These are phyloP conservation scores for Caenorhabditis imperialis DNA, from an alignment of 2,888 invertebrate species.

Conservation along the genomic window DNA sequence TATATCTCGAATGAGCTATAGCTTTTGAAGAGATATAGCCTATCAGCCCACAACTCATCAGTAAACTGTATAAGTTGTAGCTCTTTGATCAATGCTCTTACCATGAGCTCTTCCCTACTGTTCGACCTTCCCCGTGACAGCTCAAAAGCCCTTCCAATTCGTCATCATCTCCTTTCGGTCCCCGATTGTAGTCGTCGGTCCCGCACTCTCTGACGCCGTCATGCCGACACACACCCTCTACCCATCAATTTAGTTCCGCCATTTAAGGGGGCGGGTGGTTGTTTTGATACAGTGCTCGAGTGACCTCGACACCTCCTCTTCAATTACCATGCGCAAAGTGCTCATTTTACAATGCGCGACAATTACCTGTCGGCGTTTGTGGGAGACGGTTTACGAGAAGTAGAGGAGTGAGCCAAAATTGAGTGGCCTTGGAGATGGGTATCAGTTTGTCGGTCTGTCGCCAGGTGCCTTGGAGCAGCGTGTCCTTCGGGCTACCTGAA, in stretches of 20 bases:
- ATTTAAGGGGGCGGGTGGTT: conserved; percentile 7
- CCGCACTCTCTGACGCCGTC: conserved; percentile 45
- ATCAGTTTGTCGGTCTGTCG: too few species aligned
- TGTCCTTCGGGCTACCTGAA: conserved; percentile 28
- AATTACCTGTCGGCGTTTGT: conserved; percentile 6
- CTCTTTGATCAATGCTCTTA: too few species aligned
- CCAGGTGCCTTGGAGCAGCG: conserved; percentile 21
- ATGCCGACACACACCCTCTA: conserved; percentile 42
- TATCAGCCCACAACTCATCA: too few species aligned
- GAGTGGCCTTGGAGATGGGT: too few species aligned
- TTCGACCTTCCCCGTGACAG: too few species aligned
- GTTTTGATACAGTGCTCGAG: conserved; percentile 49
- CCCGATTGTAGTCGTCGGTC: conserved; percentile 47
- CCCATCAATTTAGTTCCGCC: conserved; percentile 50
- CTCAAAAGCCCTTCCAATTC: too few species aligned
- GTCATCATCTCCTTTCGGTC: conserved; percentile 44
- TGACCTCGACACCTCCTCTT: conserved; percentile 39
- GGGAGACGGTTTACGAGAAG: conserved; percentile 12
- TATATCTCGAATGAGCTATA: too few species aligned
- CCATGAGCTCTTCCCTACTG: too few species aligned
- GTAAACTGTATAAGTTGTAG: too few species aligned
- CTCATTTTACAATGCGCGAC: conserved; percentile 38
- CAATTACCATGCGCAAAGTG: conserved; percentile 48
- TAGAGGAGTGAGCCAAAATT: conserved; percentile 24
- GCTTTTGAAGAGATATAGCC: too few species aligned